Conservation (phyloP, 2,113 vertebrate genomes). For the Leptobrachium leishanense region DNA sequence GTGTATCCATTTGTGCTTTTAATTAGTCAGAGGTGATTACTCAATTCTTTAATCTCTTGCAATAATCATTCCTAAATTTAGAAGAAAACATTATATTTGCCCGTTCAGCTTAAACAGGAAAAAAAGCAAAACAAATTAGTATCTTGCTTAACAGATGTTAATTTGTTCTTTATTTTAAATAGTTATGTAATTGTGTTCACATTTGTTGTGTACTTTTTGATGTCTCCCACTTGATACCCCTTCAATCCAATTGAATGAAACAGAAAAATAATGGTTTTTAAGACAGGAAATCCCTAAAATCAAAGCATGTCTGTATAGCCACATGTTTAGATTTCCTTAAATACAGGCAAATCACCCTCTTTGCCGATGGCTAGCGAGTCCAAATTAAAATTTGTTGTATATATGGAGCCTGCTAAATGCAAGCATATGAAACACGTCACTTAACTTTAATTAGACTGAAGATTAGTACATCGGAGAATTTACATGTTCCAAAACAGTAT, state of each 20-base stretch:
- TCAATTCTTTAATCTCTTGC: conserved; percentile 30
- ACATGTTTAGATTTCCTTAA: conserved; percentile 38
- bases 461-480: background rate
- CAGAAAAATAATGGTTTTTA: conserved; percentile 4
- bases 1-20: conserved; percentile 13
- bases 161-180: conserved; percentile 15
- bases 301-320: conserved; percentile 20
- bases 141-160: conserved; percentile 21
- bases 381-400: conserved; percentile 5
- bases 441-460: conserved; percentile 6
- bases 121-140: conserved; percentile 23
- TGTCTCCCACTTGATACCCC: conserved; percentile 4
- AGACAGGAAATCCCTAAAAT: conserved; percentile 40
- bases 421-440: conserved; percentile 30
- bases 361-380: conserved; percentile 28
- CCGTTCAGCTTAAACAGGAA: conserved; percentile 26
- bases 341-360: conserved; percentile 23
- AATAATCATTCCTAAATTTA: conserved; percentile 13
- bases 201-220: conserved; percentile 12
- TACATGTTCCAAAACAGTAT: no score
- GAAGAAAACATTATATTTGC: background rate
- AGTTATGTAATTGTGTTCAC: background rate
- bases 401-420: conserved; percentile 26
- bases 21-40: conserved; percentile 31
- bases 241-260: conserved; percentile 10